Conservation (phyloP, 2,113 vertebrate genomes). For the Leptobrachium leishanense region DNA sequence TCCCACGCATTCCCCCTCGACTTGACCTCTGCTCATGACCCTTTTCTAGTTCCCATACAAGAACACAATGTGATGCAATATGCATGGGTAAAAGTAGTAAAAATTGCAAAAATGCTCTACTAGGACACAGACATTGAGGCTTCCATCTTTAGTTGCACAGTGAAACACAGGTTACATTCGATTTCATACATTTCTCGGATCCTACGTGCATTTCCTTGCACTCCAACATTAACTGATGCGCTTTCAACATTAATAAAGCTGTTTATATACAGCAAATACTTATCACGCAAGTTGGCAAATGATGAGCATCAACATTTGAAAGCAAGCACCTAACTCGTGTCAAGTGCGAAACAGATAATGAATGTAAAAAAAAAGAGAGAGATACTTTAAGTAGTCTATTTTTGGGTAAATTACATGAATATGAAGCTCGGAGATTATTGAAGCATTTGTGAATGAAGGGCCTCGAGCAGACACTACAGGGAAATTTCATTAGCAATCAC, state of each 20-base stretch:
- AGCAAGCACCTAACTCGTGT: not conserved
- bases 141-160: too few relatives aligned
- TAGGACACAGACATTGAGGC: too few relatives aligned
- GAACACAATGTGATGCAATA: too few relatives aligned
- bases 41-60: too few relatives aligned
- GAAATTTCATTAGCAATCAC: slow-evolving; percentile 4
- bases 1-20: too few relatives aligned
- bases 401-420: not conserved
- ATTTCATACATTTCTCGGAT: not conserved
- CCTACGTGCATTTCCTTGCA: not conserved
- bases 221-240: not conserved
- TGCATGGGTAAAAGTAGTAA: too few relatives aligned
- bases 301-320: not conserved
- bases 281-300: not conserved
- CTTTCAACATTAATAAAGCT: not conserved
- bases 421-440: slow-evolving; percentile 1
- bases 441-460: slow-evolving; percentile 6
- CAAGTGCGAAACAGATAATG: not conserved
- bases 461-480: not conserved
- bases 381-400: not conserved
- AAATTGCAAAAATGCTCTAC: too few relatives aligned
- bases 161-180: too few relatives aligned
- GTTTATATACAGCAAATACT: not conserved
- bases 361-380: not conserved
- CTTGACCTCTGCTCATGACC: too few relatives aligned